phyloP scores from a whole-genome alignment of 2,888 invertebrate genomes.

The Cabera pusaria region DNA sequence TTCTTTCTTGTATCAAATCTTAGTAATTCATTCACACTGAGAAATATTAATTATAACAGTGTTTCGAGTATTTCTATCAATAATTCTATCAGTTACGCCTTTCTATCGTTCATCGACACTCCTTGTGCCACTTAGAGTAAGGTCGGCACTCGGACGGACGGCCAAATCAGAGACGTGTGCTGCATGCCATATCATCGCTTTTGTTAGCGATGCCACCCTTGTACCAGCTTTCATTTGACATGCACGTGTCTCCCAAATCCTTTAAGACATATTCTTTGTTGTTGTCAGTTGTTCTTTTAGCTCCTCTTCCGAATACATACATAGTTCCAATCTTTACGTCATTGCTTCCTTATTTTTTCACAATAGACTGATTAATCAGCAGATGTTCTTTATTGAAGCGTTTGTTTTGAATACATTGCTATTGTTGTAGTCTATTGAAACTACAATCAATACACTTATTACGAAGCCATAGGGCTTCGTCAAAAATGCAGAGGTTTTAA shows the following conservation, averaged over 20 bases:
- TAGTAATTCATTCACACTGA: too few species aligned
- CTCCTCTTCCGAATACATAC: too few species aligned
- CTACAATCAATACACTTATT: too few species aligned
- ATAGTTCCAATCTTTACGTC: too few species aligned
- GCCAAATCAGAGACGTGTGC: constrained; percentile 43
- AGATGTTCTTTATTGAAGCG: constrained; percentile 3
- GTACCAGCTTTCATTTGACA: constrained; percentile 16
- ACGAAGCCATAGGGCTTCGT: too few species aligned
- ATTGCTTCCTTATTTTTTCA: constrained; percentile 1
- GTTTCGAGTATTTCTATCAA: background rate
- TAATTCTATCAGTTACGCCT: constrained; percentile 18
- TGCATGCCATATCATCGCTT: constrained; percentile 38
- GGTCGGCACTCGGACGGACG: constrained; percentile 37
- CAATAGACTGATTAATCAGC: constrained; percentile 1
- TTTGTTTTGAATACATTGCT: constrained; percentile 4
- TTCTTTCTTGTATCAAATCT: too few species aligned
- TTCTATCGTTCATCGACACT: constrained; percentile 33
- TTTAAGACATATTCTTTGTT: too few species aligned
- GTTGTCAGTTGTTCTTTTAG: too few species aligned
- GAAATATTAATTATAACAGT: too few species aligned
- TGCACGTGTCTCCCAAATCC: constrained; percentile 26
- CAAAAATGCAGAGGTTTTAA: too few species aligned
- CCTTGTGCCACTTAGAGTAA: constrained; percentile 47
- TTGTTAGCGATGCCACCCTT: constrained; percentile 30
- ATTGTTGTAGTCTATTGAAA: constrained; percentile 1